Percentiles rank a stretch among this genome's conserved stretches.
These are phyloP conservation scores for Drosophila prolongata DNA, from an alignment of 2,888 invertebrate genomes.

Conservation along the genomic window DNA sequence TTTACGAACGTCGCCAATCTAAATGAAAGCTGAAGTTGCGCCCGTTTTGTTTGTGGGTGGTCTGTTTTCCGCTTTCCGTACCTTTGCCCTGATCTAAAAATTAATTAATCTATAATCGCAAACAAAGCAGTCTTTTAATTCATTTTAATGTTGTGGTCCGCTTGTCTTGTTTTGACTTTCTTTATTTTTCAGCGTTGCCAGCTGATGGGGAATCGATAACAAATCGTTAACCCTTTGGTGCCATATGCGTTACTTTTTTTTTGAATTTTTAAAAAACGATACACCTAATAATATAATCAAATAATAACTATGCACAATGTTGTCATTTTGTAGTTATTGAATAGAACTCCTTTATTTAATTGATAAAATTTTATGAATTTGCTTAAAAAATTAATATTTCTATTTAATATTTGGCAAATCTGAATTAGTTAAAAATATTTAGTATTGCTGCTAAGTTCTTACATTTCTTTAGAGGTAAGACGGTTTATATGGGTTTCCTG, in stretches of 20 bases:
- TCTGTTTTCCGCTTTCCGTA: no score
- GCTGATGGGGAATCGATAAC: background rate
- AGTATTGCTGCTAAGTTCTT: no score
- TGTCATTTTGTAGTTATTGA: no score
- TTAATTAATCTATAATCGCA: background rate
- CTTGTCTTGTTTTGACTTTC: constrained; percentile 1
- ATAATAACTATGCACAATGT: no score
- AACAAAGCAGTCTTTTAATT: background rate
- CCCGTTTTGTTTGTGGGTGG: background rate
- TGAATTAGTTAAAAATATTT: no score
- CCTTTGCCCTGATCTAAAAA: background rate
- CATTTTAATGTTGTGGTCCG: background rate
- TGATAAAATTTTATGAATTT: no score
- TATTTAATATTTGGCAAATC: no score
- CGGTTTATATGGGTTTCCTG: no score
- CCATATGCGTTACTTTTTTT: background rate
- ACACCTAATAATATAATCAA: no score
- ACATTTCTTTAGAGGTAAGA: no score
- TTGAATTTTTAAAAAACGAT: background rate
- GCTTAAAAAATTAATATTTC: no score
- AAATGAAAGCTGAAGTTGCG: background rate
- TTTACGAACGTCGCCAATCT: background rate
- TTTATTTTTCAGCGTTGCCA: background rate
- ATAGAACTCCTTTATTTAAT: no score
- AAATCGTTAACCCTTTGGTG: background rate